Evolutionary conservation across 2,797 vertebrate genomes (phyloP).

Genomic region (Tarsius wallacei): DNA sequence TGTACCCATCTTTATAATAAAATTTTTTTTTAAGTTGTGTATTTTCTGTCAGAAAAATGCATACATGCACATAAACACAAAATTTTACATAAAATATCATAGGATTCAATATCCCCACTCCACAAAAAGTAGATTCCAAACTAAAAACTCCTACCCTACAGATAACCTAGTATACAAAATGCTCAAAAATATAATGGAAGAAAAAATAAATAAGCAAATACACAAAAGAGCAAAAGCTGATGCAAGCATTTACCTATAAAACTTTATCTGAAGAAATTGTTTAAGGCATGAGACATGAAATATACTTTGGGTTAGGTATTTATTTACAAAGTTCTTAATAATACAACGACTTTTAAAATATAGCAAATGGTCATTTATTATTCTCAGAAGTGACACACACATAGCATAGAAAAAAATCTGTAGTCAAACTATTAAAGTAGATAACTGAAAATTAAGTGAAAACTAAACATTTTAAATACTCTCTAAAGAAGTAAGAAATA

Average conservation of each 20-base stretch:
- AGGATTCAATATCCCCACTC: neutral
- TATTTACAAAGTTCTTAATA: slow-evolving; percentile 90
- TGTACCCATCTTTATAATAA: too few species aligned
- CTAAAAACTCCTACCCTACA: slow-evolving; percentile 15
- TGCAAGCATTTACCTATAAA: neutral
- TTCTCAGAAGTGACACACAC: slow-evolving; percentile 79
- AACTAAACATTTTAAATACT: slow-evolving; percentile 67
- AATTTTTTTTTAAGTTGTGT: neutral
- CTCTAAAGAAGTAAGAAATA: slow-evolving; percentile 74
- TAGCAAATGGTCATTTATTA: slow-evolving; percentile 78
- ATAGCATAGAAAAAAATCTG: slow-evolving; percentile 75
- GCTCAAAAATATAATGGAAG: slow-evolving; percentile 38
- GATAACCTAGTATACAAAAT: neutral
- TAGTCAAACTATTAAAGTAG: slow-evolving; percentile 71
- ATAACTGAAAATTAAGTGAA: slow-evolving; percentile 54
- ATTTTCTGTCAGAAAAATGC: slow-evolving; percentile 38
- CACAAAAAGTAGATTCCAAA: neutral
- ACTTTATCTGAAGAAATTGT: slow-evolving; percentile 43
- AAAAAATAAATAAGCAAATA: slow-evolving; percentile 38
- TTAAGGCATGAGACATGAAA: slow-evolving; percentile 69
- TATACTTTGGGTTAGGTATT: slow-evolving; percentile 85
- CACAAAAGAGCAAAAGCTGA: neutral
- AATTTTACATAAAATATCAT: slow-evolving; percentile 19
- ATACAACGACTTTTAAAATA: slow-evolving; percentile 86
- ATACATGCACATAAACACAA: slow-evolving; percentile 39